Conservation (phyloP, 2,797 vertebrate species). For the Rhynchonycteris naso region DNA sequence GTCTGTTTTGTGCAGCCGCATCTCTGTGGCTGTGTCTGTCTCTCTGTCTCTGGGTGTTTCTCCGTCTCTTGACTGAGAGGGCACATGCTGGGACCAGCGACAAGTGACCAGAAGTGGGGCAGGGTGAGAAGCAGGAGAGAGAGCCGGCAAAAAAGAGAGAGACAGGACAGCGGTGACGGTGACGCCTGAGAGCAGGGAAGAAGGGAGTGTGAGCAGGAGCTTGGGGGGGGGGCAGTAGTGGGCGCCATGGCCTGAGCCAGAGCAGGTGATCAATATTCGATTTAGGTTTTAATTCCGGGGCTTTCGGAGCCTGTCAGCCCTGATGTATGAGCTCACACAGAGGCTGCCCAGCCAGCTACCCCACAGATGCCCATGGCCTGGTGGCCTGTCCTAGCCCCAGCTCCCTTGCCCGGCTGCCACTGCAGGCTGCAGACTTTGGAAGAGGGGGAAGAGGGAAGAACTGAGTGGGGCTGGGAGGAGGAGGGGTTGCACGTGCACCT, state of each 20-base stretch:
- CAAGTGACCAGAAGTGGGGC: conserved; percentile 78
- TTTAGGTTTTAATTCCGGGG: conserved; percentile 99
- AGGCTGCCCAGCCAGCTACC: conserved; percentile 93
- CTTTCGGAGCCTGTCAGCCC: conserved; percentile 98
- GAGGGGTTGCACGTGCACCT: conserved; percentile 56
- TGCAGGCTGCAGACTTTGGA: background rate
- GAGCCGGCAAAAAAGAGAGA: conserved; percentile 68
- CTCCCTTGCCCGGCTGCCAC: conserved; percentile 24
- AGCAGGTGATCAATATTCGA: conserved; percentile 98
- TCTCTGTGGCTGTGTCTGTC: background rate
- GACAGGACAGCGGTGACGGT: conserved; percentile 45
- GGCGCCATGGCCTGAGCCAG: conserved; percentile 92
- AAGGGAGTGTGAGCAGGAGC: conserved; percentile 61
- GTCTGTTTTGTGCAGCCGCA: background rate
- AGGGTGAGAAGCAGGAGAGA: conserved; percentile 79
- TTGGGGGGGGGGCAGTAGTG: conserved; percentile 84
- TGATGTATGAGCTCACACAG: conserved; percentile 99
- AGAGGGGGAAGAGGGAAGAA: background rate
- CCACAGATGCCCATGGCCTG: conserved; percentile 76
- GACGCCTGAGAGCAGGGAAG: conserved; percentile 57
- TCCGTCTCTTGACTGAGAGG: background rate
- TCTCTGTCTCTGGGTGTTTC: background rate
- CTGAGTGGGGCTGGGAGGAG: background rate
- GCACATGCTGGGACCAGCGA: background rate
- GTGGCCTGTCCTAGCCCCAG: conserved; percentile 73